These are phyloP conservation scores for Taxidea taxus DNA, from an alignment of 2,113 vertebrate genomes.

Conservation along the genomic window DNA sequence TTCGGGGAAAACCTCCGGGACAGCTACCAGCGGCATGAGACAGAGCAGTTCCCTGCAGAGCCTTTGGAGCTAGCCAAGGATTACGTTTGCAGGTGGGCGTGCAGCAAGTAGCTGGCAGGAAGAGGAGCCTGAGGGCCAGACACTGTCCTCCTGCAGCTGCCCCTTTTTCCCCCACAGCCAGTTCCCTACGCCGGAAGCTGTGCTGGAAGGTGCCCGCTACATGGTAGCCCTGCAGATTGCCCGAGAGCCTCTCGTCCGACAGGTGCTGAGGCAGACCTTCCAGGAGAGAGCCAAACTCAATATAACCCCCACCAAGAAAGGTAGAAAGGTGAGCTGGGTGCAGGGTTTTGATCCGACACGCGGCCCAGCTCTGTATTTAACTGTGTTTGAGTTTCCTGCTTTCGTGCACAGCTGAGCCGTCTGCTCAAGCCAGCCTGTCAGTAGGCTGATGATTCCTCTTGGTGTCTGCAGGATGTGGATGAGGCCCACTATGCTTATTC, in stretches of 20 bases:
- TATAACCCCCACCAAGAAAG: constrained; percentile 96
- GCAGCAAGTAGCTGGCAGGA: rapidly evolving
- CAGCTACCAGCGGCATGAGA: constrained; percentile 98
- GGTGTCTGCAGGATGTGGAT: constrained; percentile 89
- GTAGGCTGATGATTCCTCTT: neutral
- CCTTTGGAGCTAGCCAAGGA: constrained; percentile 97
- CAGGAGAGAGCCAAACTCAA: constrained; percentile 98
- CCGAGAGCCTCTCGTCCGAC: constrained; percentile 95
- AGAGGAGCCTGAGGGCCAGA: rapidly evolving
- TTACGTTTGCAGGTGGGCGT: constrained; percentile 92
- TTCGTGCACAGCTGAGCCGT: neutral
- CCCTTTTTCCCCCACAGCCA: constrained; percentile 83
- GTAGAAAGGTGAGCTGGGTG: constrained; percentile 90
- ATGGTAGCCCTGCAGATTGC: constrained; percentile 99
- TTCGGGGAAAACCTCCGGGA: constrained; percentile 98
- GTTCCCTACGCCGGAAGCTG: constrained; percentile 92
- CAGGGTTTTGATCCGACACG: neutral
- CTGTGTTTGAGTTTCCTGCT: neutral
- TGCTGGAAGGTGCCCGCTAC: constrained; percentile 97
- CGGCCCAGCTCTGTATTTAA: neutral
- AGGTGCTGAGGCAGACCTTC: constrained; percentile 97
- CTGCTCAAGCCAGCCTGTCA: neutral
- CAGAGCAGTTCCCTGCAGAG: constrained; percentile 98
- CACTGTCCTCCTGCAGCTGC: neutral
- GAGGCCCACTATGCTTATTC: constrained; percentile 97